Percentiles rank a stretch among this genome's conserved stretches.
Conservation (phyloP, 30 jellyfish, hydroid and myxozoan genomes). For the Turritopsis rubra region DNA sequence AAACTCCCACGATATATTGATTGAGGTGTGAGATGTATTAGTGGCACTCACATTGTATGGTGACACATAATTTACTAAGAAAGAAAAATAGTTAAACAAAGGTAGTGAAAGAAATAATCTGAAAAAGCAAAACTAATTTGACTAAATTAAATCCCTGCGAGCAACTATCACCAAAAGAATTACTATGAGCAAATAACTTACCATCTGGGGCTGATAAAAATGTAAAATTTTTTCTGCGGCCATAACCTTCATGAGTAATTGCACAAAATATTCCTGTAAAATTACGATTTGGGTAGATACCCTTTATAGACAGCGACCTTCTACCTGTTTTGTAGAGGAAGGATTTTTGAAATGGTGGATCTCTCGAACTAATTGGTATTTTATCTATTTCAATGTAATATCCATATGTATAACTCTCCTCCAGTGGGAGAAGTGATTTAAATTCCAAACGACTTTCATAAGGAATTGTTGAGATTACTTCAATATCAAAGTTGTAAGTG, state of each 20-base stretch:
- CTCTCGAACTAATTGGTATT: background rate
- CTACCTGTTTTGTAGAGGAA: background rate
- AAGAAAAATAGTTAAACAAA: background rate
- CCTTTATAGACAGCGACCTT: background rate
- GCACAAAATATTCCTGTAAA: background rate
- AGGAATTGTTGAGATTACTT: background rate
- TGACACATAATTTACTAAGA: background rate
- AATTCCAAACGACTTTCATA: background rate
- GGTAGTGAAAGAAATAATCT: background rate
- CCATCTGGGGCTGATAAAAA: constrained; percentile 6
- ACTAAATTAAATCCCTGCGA: too few relatives aligned
- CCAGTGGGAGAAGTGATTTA: background rate
- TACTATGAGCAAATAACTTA: background rate
- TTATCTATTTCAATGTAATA: background rate
- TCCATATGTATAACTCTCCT: background rate
- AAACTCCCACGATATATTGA: background rate
- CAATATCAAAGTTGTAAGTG: background rate
- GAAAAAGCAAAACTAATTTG: too few relatives aligned
- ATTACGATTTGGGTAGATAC: background rate
- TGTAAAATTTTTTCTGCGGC: background rate
- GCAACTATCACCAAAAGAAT: too few relatives aligned
- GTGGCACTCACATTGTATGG: background rate
- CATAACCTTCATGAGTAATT: constrained; percentile 5
- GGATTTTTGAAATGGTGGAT: background rate
- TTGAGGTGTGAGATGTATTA: background rate